Evolutionary conservation across 1,140 invertebrate species (phyloP).

Genomic region (Panonychus citri): DNA sequence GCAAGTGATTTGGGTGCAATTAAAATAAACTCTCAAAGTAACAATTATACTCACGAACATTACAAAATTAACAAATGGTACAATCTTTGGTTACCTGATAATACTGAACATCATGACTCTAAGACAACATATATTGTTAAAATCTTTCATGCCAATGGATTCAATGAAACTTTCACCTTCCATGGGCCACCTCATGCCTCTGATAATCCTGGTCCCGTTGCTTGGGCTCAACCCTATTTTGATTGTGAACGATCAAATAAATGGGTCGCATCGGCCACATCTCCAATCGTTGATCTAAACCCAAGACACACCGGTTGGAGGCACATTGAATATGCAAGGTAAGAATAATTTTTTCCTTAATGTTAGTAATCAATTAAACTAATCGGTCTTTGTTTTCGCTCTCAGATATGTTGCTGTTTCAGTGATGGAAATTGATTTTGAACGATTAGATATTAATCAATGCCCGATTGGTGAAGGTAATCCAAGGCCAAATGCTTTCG

Average conservation of each 20-base stretch:
- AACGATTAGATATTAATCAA: conserved; percentile 91
- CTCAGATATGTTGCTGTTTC: conserved; percentile 67
- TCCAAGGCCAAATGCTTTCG: conserved; percentile 63
- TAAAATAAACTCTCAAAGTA: conserved; percentile 39
- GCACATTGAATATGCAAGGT: conserved; percentile 86
- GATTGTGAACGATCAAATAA: conserved; percentile 85
- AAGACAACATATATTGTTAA: conserved; percentile 52
- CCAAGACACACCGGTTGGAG: conserved; percentile 78
- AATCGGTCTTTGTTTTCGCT: conserved; percentile 14
- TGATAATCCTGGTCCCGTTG: conserved; percentile 65
- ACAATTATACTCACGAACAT: conserved; percentile 69
- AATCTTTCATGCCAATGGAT: conserved; percentile 83
- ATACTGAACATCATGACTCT: conserved; percentile 50
- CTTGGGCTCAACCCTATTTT: conserved; percentile 83
- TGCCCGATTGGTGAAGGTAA: conserved; percentile 75
- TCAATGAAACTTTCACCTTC: conserved; percentile 82
- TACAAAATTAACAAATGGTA: conserved; percentile 86
- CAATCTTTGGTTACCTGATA: conserved; percentile 57
- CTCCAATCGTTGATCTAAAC: conserved; percentile 83
- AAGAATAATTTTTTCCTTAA: too few relatives aligned
- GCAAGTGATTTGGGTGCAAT: conserved; percentile 51
- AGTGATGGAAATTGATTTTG: conserved; percentile 88
- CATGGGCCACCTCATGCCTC: conserved; percentile 64
- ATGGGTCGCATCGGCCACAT: conserved; percentile 77
- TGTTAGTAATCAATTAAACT: conserved; percentile 1